A percentile compares a stretch with the other conserved stretches of the same genome.
Conservation (phyloP, 2,797 vertebrate genomes). For the Parotocinclus haroldoi region DNA sequence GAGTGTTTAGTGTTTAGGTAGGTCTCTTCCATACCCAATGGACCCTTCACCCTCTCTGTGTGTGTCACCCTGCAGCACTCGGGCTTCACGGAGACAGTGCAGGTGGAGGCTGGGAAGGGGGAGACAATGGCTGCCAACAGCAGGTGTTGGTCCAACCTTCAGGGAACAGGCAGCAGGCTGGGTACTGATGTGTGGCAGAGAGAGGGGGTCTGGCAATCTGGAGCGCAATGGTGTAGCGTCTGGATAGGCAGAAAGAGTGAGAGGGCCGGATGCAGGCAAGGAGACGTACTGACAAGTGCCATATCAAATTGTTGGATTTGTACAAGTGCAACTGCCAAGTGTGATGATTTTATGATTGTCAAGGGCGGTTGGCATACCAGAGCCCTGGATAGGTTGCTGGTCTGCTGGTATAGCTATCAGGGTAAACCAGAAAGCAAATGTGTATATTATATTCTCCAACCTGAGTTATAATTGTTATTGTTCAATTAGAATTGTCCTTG, state of each 20-base stretch:
- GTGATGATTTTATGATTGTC: slow-evolving; percentile 21
- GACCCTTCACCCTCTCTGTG: slow-evolving; percentile 57
- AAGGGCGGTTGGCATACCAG: slow-evolving; percentile 1
- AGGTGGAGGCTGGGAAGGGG: slow-evolving; percentile 58
- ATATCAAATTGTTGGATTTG: neutral
- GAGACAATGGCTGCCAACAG: slow-evolving; percentile 74
- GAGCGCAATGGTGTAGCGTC: slow-evolving; percentile 72
- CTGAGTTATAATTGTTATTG: no score
- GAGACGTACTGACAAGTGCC: slow-evolving; percentile 10
- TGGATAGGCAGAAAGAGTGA: slow-evolving; percentile 64
- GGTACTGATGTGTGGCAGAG: slow-evolving; percentile 81
- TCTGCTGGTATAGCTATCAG: slow-evolving; percentile 5
- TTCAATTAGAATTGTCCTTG: no score
- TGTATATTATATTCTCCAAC: no score
- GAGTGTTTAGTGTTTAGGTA: neutral
- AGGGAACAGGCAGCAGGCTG: slow-evolving; percentile 81
- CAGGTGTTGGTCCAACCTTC: slow-evolving; percentile 86
- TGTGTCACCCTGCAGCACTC: slow-evolving; percentile 73
- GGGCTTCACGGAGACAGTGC: slow-evolving; percentile 44
- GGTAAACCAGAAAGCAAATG: neutral
- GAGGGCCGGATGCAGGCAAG: slow-evolving; percentile 29
- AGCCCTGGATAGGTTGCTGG: slow-evolving; percentile 15
- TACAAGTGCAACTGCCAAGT: slow-evolving; percentile 14
- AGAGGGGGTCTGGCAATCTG: slow-evolving; percentile 83
- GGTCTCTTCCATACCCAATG: slow-evolving; percentile 33